Base-by-base conservation (phyloP, 2,113 vertebrate species). In the Pagrus major region DNA sequence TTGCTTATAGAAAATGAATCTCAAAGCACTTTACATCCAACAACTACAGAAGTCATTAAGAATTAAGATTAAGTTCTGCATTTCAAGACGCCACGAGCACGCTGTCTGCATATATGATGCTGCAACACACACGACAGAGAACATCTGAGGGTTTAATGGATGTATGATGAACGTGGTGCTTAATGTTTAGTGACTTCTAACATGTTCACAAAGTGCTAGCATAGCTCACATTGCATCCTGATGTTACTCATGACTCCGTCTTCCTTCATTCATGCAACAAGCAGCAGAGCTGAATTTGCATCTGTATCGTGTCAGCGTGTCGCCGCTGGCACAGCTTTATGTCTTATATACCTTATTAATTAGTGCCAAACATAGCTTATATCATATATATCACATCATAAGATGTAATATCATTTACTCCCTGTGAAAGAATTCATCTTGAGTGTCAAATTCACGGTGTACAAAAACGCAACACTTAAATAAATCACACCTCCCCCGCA, bases 401-500 rank as follows among this genome's bases (percentile, higher is more conserved):
- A 27, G 21, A 52, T 35, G 4, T 8, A 27, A 29, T 52, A 3
- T 27, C 18, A 23, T 54, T 35, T 18, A 14, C 52, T 37, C 39
- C 3, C 6, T 39, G 15, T 6, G 41, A 51, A 49, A 51, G 15
- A 41, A 23, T 64, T 14, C 3, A 64, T 76, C 33, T 51, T 29
- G 1, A 71, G 59, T 35, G 42, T 29, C 51, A 3, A 3, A 71
- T 71, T 44, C 10, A 46, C 29, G n/a, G 39, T 42, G 55, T 35
- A 27, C 27, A 59, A 58, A 51, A 51, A 74, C 21, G 20, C 25
- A 39, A 31, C 49, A 58, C 31, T 52, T 76, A 25, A 49, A 29
- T 47, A 60, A 37, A 63, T 82, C 63, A 70, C 81, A 81, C 58
- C 0, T 78, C 74, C 78, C 78, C 44, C 71, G 14, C 79, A 42